Conservation (phyloP, 2,797 vertebrate species). For the Amniataba percoides region DNA sequence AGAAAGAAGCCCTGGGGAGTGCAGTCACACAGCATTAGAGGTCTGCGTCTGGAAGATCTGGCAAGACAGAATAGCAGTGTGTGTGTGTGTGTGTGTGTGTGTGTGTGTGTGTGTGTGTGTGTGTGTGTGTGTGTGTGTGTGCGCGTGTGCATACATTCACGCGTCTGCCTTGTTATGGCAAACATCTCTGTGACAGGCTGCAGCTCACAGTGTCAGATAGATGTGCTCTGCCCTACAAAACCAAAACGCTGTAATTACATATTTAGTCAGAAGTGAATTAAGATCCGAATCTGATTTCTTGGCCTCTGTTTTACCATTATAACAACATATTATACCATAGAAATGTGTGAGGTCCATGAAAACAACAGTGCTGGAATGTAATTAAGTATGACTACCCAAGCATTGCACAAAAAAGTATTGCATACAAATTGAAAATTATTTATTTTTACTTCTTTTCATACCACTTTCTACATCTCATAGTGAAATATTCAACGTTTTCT, state of each 20-base stretch:
- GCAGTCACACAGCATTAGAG: slow-evolving; percentile 75
- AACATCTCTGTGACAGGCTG: slow-evolving; percentile 32
- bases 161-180: slow-evolving; percentile 27
- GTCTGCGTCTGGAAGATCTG: slow-evolving; percentile 55
- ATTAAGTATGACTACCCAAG: too few species aligned
- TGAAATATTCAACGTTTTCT: too few species aligned
- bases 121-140: background rate
- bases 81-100: slow-evolving; percentile 4
- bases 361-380: background rate
- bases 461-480: too few species aligned
- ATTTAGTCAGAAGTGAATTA: slow-evolving; percentile 5
- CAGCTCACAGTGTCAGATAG: slow-evolving; percentile 41
- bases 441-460: too few species aligned
- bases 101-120: background rate
- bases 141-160: background rate
- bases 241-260: background rate
- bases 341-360: background rate
- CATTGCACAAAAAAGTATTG: too few species aligned
- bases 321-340: background rate
- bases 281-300: background rate
- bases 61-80: slow-evolving; percentile 26
- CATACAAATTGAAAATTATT: too few species aligned
- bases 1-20: slow-evolving; percentile 69
- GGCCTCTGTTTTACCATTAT: background rate
- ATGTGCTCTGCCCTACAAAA: slow-evolving; percentile 17